phyloP scores from a whole-genome alignment of 2,113 vertebrate genomes.

The Bos javanicus region DNA sequence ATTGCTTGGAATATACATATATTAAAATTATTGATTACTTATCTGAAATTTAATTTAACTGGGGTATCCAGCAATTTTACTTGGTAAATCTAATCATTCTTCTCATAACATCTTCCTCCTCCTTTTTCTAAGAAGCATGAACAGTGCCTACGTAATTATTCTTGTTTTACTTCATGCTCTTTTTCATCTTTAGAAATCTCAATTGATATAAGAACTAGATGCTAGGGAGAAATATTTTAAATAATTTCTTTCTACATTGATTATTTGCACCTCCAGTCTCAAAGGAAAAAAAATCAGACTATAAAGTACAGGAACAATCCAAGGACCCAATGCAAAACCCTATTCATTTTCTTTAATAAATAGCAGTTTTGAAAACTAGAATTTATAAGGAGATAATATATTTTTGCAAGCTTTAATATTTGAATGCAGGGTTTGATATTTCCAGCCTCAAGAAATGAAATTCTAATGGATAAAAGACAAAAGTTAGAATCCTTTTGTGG shows the following conservation, averaged over 20 bases:
- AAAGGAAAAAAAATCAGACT: background rate
- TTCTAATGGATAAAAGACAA: background rate
- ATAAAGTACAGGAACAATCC: background rate
- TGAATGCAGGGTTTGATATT: background rate
- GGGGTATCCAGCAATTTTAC: background rate
- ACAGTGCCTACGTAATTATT: background rate
- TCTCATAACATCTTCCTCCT: background rate
- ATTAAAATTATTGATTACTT: background rate
- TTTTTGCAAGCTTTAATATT: background rate
- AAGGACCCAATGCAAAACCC: background rate
- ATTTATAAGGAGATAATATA: background rate
- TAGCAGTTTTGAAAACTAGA: background rate
- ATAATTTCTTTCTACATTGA: background rate
- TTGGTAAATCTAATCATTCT: background rate
- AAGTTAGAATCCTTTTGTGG: background rate
- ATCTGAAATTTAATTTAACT: background rate
- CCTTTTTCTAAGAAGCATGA: background rate
- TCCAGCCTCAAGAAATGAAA: background rate
- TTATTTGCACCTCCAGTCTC: background rate
- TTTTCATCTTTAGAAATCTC: background rate
- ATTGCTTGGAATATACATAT: background rate
- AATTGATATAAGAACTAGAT: background rate
- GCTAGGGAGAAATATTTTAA: background rate
- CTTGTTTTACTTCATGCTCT: background rate
- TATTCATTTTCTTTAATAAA: background rate